Evolutionary conservation across 1,140 invertebrate genomes (phyloP), one percentile per base, ranked within the genome.

Genomic region (Bombus haemorrhoidalis): DNA sequence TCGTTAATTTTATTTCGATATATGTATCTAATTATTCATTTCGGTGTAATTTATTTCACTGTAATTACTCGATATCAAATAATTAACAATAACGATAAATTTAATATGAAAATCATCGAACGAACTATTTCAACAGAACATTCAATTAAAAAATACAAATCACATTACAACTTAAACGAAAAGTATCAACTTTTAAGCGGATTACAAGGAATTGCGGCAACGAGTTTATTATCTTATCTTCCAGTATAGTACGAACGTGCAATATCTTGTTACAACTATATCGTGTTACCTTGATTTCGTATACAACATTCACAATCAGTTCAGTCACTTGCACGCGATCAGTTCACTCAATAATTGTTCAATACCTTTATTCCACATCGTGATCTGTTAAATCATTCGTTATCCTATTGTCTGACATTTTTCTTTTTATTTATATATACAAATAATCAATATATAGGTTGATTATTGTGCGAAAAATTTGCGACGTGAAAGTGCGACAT

Each of bases 161-260:
- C 10, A 28, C 9, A 4, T 37, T 28, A 13, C 37, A n/a, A 62
- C 2, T 53, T 2, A 3, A 34, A 34, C 18, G 5, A 59, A 12
- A 37, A 39, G 15, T 57, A 39, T n/a, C 39, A 43, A 43, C 47
- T 39, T 69, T 39, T 13, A 8, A 68, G 10, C 25, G 13, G 1
- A 41, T 34, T 13, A 32, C 39, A 18, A 8, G 5, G 6, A 53
- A 1, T 22, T 53, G 47, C 47, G 47, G 6, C 47, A 53, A 53
- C 47, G 18, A 22, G 8, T 74, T 74, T 39, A 64, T 62, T 83
- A 83, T 83, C 81, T 83, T 83, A 83, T 83, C 81, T 32, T n/a
- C 25, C 22, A 18, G 34, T 68, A 77, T 3, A 34, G 34, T 34
- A 57, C 12, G 37, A 41, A 32, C 43, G 59, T 78, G 37, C 37